A percentile compares a stretch with the other conserved stretches of the same genome.
phyloP scores from a whole-genome alignment of 2,888 invertebrate genomes.

The Agonopterix arenella region DNA sequence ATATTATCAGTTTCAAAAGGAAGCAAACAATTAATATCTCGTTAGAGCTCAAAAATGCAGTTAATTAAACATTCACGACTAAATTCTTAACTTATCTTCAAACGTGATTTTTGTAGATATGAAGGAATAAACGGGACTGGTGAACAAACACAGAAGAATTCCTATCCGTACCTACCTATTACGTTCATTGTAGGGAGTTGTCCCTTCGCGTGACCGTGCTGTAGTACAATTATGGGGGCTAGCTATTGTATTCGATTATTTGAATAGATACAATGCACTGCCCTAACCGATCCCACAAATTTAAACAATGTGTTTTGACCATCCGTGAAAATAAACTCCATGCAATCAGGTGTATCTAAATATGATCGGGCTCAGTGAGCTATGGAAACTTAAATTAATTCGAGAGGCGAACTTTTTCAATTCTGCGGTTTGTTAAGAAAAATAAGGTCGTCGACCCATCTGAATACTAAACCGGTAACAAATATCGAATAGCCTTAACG shows the following conservation, averaged over 20 bases:
- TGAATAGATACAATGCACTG: conserved; percentile 45
- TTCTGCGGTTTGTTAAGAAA: conserved; percentile 3
- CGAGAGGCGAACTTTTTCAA: not conserved
- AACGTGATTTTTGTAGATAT: no score
- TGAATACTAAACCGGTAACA: conserved; percentile 15
- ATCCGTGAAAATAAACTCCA: conserved; percentile 30
- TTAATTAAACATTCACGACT: conserved; percentile 3
- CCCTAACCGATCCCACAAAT: conserved; percentile 47
- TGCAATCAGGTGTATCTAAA: conserved; percentile 14
- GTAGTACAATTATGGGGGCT: conserved; percentile 34
- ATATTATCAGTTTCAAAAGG: conserved; percentile 1
- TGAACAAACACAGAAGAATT: no score
- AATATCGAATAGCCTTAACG: conserved; percentile 34
- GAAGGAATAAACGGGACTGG: no score
- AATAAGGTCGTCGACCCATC: conserved; percentile 21
- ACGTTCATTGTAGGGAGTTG: conserved; percentile 4
- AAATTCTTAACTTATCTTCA: conserved; percentile 6
- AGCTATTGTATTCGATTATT: conserved; percentile 41
- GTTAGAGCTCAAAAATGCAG: conserved; percentile 6
- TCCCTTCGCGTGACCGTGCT: conserved; percentile 48
- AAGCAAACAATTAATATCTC: conserved; percentile 6
- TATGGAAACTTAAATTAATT: conserved; percentile 6
- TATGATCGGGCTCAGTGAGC: not conserved
- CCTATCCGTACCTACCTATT: no score
- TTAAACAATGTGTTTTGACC: conserved; percentile 40